A percentile compares a stretch with the other conserved stretches of the same genome.
These are phyloP conservation scores for Metalampra italica DNA, from an alignment of 2,888 invertebrate genomes.

Conservation along the genomic window DNA sequence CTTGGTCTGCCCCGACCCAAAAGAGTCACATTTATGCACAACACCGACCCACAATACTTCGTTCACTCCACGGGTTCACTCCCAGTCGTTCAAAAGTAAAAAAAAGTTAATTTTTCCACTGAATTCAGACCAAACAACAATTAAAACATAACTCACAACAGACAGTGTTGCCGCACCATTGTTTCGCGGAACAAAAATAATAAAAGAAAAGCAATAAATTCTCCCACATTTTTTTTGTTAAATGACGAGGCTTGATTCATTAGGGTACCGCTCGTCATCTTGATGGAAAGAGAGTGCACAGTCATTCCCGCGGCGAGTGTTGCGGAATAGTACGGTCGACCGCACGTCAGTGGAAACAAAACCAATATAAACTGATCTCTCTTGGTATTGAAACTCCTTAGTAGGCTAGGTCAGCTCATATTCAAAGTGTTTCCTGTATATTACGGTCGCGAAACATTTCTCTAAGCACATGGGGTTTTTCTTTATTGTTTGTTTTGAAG, in stretches of 20 bases:
- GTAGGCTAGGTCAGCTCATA: too few relatives aligned
- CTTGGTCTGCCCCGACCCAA: too few relatives aligned
- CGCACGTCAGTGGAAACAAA: too few relatives aligned
- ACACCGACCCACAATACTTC: too few relatives aligned
- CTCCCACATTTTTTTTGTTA: slow-evolving; percentile 10
- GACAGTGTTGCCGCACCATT: slow-evolving; percentile 3
- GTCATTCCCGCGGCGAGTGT: slow-evolving; percentile 3
- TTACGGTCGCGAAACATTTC: too few relatives aligned
- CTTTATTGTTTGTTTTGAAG: slow-evolving; percentile 4
- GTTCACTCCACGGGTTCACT: too few relatives aligned
- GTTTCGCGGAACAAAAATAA: slow-evolving; percentile 8
- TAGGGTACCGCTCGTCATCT: slow-evolving; percentile 10
- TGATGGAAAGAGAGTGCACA: slow-evolving; percentile 8
- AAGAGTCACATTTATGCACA: too few relatives aligned
- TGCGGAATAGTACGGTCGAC: too few relatives aligned
- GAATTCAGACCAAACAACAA: background rate
- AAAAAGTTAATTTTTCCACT: slow-evolving; percentile 6
- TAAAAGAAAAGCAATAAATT: slow-evolving; percentile 10
- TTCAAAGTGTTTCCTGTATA: too few relatives aligned
- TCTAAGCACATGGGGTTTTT: slow-evolving; percentile 1
- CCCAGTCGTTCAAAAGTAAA: too few relatives aligned
- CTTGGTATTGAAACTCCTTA: too few relatives aligned
- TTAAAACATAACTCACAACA: background rate
- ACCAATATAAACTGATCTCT: too few relatives aligned
- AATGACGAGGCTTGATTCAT: slow-evolving; percentile 14